These are phyloP conservation scores for Drosophila stalkeri DNA, from an alignment of 2,888 invertebrate genomes.

Conservation along the genomic window DNA sequence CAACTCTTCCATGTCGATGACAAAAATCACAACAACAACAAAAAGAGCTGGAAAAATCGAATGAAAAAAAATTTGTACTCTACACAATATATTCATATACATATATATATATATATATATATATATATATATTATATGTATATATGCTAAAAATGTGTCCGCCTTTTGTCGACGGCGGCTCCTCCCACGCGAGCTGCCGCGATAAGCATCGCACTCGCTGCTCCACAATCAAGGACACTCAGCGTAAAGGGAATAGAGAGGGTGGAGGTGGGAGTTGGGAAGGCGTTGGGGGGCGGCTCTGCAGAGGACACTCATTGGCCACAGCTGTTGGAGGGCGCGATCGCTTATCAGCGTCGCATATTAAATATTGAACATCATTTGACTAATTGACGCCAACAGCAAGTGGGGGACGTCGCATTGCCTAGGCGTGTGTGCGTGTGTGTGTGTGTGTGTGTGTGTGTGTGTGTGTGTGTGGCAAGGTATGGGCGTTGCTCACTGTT, in stretches of 20 bases:
- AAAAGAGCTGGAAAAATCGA: slow-evolving; percentile 23
- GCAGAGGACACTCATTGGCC: slow-evolving; percentile 69
- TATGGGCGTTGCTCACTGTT: slow-evolving; percentile 50
- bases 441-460: no score
- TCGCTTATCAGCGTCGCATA: slow-evolving; percentile 81
- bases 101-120: not conserved
- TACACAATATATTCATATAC: not conserved
- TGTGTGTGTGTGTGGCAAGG: not conserved
- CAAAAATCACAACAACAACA: slow-evolving; percentile 56
- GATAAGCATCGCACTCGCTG: slow-evolving; percentile 67
- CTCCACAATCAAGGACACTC: slow-evolving; percentile 76
- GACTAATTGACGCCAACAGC: slow-evolving; percentile 82
- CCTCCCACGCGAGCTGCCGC: slow-evolving; percentile 63
- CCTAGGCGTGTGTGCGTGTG: not conserved
- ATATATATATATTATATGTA: not conserved
- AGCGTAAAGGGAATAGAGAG: not conserved
- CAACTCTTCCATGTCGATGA: slow-evolving; percentile 79
- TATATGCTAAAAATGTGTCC: slow-evolving; percentile 70
- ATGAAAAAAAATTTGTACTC: slow-evolving; percentile 4
- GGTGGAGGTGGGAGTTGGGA: no score
- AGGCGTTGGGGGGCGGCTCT: slow-evolving; percentile 5
- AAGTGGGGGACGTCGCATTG: not conserved
- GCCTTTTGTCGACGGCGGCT: slow-evolving; percentile 75
- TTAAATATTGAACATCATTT: slow-evolving; percentile 85
- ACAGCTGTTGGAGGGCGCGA: slow-evolving; percentile 70